These are phyloP conservation scores for Hyalella azteca DNA, from an alignment of 2,888 invertebrate genomes.

Conservation along the genomic window DNA sequence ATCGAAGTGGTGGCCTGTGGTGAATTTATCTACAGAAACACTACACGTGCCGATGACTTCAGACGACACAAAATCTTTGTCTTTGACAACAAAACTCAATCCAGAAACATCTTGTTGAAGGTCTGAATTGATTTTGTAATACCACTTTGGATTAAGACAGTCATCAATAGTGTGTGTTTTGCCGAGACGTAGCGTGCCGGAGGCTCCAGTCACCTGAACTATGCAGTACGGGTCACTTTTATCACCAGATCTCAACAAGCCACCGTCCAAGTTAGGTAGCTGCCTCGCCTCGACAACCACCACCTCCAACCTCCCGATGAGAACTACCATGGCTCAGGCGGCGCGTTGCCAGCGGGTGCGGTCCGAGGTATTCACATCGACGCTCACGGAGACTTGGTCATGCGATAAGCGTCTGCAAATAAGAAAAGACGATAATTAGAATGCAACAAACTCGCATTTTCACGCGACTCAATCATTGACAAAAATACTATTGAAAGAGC, in stretches of 20 bases:
- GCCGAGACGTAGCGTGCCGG: constrained; percentile 46
- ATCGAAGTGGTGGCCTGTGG: constrained; percentile 37
- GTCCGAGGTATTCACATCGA: constrained; percentile 11
- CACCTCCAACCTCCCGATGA: constrained; percentile 58
- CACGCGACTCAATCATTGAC: no score
- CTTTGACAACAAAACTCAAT: constrained; percentile 52
- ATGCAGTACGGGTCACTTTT: constrained; percentile 57
- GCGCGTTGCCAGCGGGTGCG: constrained; percentile 7
- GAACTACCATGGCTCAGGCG: constrained; percentile 50
- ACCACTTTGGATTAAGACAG: constrained; percentile 57
- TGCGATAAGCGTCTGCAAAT: not conserved
- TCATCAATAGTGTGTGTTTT: constrained; percentile 57
- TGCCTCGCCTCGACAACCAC: constrained; percentile 57
- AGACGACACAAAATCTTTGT: constrained; percentile 51
- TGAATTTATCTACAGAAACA: constrained; percentile 47
- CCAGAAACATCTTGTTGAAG: constrained; percentile 54
- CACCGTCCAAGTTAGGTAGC: constrained; percentile 57
- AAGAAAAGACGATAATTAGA: not conserved
- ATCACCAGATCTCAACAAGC: constrained; percentile 49
- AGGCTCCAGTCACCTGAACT: constrained; percentile 52
- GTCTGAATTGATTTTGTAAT: constrained; percentile 48
- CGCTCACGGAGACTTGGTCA: not conserved
- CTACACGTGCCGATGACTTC: constrained; percentile 50
- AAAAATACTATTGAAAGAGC: no score
- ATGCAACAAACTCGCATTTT: not conserved